These are phyloP conservation scores for Conistra vaccinii DNA, from an alignment of 2,888 invertebrate genomes.

Conservation along the genomic window DNA sequence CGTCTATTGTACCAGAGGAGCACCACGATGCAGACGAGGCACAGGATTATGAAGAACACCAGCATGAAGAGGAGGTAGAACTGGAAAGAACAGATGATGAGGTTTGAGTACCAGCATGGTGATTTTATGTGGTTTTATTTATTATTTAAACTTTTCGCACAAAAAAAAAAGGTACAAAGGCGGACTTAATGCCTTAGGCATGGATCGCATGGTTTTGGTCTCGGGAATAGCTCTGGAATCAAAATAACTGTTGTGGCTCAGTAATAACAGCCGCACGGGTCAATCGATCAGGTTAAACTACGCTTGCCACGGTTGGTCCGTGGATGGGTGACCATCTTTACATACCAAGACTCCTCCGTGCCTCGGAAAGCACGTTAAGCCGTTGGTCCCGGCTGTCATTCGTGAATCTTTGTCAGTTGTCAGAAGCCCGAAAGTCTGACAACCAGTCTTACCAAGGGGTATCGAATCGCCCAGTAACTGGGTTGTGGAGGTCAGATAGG, in stretches of 20 bases:
- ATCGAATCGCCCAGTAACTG: too few species aligned
- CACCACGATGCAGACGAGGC: slow-evolving; percentile 75
- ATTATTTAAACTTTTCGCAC: too few species aligned
- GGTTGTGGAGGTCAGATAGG: too few species aligned
- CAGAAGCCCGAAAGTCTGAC: too few species aligned
- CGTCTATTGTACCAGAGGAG: slow-evolving; percentile 76
- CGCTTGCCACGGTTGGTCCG: not conserved
- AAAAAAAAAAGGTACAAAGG: too few species aligned
- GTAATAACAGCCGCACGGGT: too few species aligned
- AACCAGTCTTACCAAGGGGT: too few species aligned
- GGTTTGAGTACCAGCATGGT: not conserved
- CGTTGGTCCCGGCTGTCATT: not conserved
- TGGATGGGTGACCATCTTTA: not conserved
- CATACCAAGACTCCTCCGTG: not conserved
- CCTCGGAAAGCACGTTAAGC: not conserved
- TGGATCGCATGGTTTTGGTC: too few species aligned
- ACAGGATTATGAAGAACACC: slow-evolving; percentile 79
- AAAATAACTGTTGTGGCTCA: too few species aligned
- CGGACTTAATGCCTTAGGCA: too few species aligned
- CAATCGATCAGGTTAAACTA: not conserved
- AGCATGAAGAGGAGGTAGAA: slow-evolving; percentile 85
- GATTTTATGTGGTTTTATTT: too few species aligned
- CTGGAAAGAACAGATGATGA: slow-evolving; percentile 71
- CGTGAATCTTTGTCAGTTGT: not conserved
- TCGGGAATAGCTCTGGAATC: not conserved